Evolutionary conservation across 1,140 invertebrate genomes (phyloP), one percentile per base, ranked within the genome.

Genomic region (Hermetia illucens): DNA sequence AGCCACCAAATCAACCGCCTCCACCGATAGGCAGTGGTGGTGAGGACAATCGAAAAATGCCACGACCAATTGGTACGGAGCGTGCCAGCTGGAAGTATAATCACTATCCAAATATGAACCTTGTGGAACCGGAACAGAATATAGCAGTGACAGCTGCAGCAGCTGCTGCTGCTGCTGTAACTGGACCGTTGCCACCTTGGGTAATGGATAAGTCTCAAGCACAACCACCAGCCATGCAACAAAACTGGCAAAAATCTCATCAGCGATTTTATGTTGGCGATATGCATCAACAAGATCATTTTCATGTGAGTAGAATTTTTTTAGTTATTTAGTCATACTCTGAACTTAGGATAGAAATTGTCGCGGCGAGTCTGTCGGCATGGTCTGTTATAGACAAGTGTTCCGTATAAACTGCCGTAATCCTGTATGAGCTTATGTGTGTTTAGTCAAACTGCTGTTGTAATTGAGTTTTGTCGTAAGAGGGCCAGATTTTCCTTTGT

Each of bases 1-100:
- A 59, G 57, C 34, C 32, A 8, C 24, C 24, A 32, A 34, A 43
- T 12, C 17, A 19, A 13, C 20, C 35, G 5, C 22, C 21, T 15
- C 36, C 49, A 44, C 21, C 53, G 51, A 45, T 51, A 45, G 39
- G 58, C 61, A 60, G 49, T 61, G 17, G 60, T 22, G 63, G 63
- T 32, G 51, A 69, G 39, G 76, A 82, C 49, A 76, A 80, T 46
- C 69, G 79, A 27, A 82, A 82, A 51, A 69, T 74, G 45, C 78
- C 78, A 20, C 71, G 78, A 5, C 79, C 81, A 15, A 84, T 84
- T 49, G 81, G 81, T 46, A 83, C 75, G 0, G 79, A 81, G 55
- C 67, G 79, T 48, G 74, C 77, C 2, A 68, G 71, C 6, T 77
- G 77, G 69, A 82, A 80, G 39, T 57, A 49, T 33, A 55, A 50